Conservation (phyloP, 2,113 vertebrate species). For the Malurus cyaneus region DNA sequence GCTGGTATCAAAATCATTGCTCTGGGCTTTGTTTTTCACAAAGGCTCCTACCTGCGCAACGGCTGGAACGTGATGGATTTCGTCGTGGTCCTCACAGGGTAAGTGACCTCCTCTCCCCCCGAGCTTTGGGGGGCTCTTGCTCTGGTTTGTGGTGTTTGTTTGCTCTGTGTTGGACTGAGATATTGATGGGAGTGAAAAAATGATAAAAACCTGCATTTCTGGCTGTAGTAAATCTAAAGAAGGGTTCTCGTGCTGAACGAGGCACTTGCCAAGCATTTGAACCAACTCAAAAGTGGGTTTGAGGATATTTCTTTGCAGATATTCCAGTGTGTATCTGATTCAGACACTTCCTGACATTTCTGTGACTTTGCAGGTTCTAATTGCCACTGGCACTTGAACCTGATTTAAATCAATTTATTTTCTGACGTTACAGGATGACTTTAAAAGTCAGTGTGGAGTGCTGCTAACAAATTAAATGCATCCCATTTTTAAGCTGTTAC, state of each 20-base stretch:
- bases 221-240: neutral
- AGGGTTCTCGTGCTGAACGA: neutral
- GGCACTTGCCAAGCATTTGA: neutral
- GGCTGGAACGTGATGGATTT: slow-evolving; percentile 99
- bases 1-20: slow-evolving; percentile 99
- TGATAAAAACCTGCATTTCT: neutral
- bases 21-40: slow-evolving; percentile 94
- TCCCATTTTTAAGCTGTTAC: neutral
- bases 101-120: slow-evolving; percentile 46
- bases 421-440: neutral
- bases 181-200: neutral
- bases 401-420: neutral
- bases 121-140: neutral
- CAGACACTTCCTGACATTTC: neutral
- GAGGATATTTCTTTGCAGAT: neutral
- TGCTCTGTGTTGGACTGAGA: neutral
- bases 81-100: slow-evolving; percentile 97
- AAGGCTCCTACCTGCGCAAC: slow-evolving; percentile 94
- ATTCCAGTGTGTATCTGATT: neutral
- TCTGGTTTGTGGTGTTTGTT: neutral
- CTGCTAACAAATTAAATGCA: neutral
- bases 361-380: neutral
- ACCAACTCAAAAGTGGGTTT: neutral
- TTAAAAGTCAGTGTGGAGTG: neutral
- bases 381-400: slow-evolving; percentile 10